Conservation (phyloP, 2,888 invertebrate species). For the Amorpha juglandis region DNA sequence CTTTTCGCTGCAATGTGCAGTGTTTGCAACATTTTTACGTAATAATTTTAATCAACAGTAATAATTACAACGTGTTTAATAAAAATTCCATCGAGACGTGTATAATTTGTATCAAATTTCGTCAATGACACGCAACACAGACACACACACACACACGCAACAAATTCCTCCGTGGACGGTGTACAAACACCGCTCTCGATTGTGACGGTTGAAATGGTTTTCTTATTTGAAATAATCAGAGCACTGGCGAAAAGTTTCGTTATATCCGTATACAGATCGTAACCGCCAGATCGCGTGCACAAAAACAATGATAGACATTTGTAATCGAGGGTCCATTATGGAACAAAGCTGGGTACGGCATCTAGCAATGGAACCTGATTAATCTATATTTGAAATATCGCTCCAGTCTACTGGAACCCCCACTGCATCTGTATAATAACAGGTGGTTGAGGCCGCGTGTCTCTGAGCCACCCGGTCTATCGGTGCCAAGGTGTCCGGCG, state of each 20-base stretch:
- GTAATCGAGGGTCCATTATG: slow-evolving; percentile 57
- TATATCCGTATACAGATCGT: slow-evolving; percentile 50
- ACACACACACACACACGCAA: slow-evolving; percentile 28
- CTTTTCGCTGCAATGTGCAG: not conserved
- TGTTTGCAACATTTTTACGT: slow-evolving; percentile 19
- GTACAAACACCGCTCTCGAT: slow-evolving; percentile 5
- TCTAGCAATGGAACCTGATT: not conserved
- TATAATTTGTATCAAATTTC: slow-evolving; percentile 34
- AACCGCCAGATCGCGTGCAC: slow-evolving; percentile 70
- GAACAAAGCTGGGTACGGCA: slow-evolving; percentile 50
- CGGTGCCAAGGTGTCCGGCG: slow-evolving; percentile 76
- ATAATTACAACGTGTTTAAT: slow-evolving; percentile 34
- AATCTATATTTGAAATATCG: not conserved
- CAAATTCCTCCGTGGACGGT: slow-evolving; percentile 30
- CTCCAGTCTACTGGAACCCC: not conserved
- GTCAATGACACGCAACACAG: slow-evolving; percentile 32
- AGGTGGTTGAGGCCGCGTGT: slow-evolving; percentile 37
- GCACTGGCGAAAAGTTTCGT: slow-evolving; percentile 53
- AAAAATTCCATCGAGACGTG: slow-evolving; percentile 30
- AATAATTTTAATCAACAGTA: slow-evolving; percentile 26
- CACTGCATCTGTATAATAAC: not conserved
- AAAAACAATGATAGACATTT: slow-evolving; percentile 70
- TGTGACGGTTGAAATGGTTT: slow-evolving; percentile 41
- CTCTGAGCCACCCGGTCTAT: slow-evolving; percentile 66
- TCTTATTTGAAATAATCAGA: slow-evolving; percentile 57